Evolutionary conservation across 2,113 vertebrate species (phyloP).

Genomic region (Cephalopterus ornatus): DNA sequence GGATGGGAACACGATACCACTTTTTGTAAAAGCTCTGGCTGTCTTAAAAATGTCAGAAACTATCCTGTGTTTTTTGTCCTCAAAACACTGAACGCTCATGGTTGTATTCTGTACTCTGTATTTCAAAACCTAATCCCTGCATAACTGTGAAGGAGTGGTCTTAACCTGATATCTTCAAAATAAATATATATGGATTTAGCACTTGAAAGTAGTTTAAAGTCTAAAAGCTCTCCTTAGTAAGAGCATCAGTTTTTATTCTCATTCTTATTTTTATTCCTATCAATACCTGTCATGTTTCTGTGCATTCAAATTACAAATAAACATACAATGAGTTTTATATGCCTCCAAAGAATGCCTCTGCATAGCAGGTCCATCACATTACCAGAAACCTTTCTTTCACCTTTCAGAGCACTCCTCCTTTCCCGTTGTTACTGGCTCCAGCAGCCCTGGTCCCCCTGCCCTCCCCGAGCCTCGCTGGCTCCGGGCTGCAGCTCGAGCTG

Average conservation of each 20-base stretch:
- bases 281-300: not conserved
- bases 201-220: not conserved
- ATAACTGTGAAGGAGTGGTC: not conserved
- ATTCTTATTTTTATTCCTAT: rapidly evolving
- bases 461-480: rapidly evolving
- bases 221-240: not conserved
- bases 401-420: not conserved
- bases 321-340: rapidly evolving
- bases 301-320: not conserved
- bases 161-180: not conserved
- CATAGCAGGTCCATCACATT: not conserved
- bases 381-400: not conserved
- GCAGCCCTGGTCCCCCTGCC: rapidly evolving
- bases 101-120: not conserved
- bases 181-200: not conserved
- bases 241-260: not conserved
- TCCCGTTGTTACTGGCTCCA: rapidly evolving
- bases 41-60: not conserved
- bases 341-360: not conserved
- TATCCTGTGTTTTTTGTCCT: not conserved
- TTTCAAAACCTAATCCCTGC: not conserved
- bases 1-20: not conserved
- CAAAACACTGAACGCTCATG: not conserved
- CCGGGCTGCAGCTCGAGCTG: rapidly evolving
- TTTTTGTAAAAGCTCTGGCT: not conserved